A percentile compares a stretch with the other conserved stretches of the same genome.
Evolutionary conservation across 1,140 invertebrate species (phyloP).

Genomic region (Hyles euphorbiae): DNA sequence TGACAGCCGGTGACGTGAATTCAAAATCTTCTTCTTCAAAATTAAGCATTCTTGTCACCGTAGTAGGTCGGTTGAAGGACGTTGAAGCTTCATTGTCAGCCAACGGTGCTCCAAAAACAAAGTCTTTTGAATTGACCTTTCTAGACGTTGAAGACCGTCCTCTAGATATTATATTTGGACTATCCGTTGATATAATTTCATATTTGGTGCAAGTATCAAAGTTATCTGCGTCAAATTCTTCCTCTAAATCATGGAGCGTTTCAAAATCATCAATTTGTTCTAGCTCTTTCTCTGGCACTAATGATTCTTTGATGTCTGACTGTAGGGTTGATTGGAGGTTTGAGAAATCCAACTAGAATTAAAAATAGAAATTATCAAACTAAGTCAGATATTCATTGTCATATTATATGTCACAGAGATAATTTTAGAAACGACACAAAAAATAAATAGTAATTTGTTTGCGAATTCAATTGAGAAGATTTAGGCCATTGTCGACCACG

Average conservation of each 20-base stretch:
- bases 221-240: constrained; percentile 57
- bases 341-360: constrained; percentile 57
- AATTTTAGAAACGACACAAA: too few relatives aligned
- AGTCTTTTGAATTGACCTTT: constrained; percentile 52
- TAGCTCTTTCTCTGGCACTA: constrained; percentile 49
- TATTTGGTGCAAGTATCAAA: constrained; percentile 67
- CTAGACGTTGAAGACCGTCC: constrained; percentile 40
- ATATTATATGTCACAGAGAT: too few relatives aligned
- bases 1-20: constrained; percentile 51
- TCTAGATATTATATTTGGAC: constrained; percentile 62
- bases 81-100: constrained; percentile 57
- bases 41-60: constrained; percentile 46
- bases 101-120: constrained; percentile 65
- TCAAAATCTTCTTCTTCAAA: constrained; percentile 58
- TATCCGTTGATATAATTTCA: constrained; percentile 71
- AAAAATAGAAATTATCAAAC: constrained; percentile 5
- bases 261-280: constrained; percentile 43
- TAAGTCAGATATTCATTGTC: not conserved
- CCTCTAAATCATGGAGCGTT: constrained; percentile 64
- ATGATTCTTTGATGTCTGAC: constrained; percentile 35
- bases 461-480: not conserved
- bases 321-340: constrained; percentile 29
- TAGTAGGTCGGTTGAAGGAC: constrained; percentile 54
- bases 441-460: too few relatives aligned
- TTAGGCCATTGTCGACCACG: too few relatives aligned